These are phyloP conservation scores for Malurus elegans DNA, from an alignment of 2,113 vertebrate species.

Conservation along the genomic window DNA sequence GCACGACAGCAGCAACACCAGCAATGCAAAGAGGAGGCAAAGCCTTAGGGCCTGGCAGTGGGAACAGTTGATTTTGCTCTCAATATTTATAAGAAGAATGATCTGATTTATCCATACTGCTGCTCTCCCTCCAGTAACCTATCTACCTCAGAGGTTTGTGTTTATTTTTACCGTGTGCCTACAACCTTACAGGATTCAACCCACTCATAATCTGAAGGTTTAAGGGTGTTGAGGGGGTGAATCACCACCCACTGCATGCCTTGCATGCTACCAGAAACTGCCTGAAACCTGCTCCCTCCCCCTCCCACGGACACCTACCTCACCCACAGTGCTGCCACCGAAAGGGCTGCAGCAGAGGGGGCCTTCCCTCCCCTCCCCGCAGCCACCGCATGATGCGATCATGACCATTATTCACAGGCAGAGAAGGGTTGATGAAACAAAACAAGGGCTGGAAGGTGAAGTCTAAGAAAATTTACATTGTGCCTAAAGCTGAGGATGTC, in stretches of 20 bases:
- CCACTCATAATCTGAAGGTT: conserved; percentile 30
- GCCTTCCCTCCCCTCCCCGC: background rate
- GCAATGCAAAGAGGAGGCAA: background rate
- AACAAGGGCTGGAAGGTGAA: background rate
- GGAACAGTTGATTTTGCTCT: background rate
- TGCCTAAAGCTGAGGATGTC: background rate
- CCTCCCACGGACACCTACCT: background rate
- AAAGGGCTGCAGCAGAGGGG: background rate
- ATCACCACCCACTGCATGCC: background rate
- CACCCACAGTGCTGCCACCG: background rate
- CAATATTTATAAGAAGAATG: background rate
- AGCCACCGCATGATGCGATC: background rate
- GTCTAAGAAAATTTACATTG: background rate
- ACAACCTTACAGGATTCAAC: background rate
- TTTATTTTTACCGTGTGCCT: conserved; percentile 35
- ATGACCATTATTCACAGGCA: background rate
- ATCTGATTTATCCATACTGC: background rate
- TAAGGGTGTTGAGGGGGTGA: background rate
- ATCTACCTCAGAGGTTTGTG: background rate
- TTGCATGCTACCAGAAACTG: background rate
- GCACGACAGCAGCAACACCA: accelerated
- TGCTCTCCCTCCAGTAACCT: background rate
- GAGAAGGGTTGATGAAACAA: background rate
- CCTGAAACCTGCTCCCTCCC: background rate
- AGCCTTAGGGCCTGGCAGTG: background rate